Conservation (phyloP, 2,888 invertebrate genomes). For the Neoaliturus tenellus region DNA sequence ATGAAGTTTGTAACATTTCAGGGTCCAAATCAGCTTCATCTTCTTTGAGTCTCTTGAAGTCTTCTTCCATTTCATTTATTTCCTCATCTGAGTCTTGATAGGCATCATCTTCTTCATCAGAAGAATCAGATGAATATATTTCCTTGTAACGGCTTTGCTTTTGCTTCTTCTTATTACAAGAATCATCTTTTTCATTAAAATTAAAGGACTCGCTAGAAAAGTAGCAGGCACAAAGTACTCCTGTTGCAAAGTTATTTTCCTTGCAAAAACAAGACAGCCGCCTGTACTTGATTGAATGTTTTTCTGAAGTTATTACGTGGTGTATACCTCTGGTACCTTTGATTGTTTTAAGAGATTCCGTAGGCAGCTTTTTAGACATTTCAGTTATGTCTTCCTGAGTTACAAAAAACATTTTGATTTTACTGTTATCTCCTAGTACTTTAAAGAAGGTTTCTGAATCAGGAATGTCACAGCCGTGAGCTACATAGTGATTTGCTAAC, state of each 20-base stretch:
- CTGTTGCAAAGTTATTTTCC: too few species aligned
- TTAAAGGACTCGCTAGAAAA: too few species aligned
- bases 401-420: slow-evolving; percentile 5
- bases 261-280: too few species aligned
- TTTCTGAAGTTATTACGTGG: neutral
- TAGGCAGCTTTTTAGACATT: neutral
- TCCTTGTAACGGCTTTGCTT: too few species aligned
- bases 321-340: slow-evolving; percentile 1
- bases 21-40: neutral
- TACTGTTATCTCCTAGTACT: slow-evolving; percentile 15
- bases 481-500: slow-evolving; percentile 35
- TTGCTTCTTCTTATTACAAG: too few species aligned
- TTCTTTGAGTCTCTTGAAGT: neutral
- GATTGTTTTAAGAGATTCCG: neutral
- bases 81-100: too few species aligned
- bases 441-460: slow-evolving; percentile 13
- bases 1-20: neutral
- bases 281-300: too few species aligned
- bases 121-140: too few species aligned
- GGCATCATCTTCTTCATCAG: too few species aligned
- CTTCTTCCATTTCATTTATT: too few species aligned
- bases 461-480: slow-evolving; percentile 43
- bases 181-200: too few species aligned
- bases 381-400: neutral
- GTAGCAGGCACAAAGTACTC: too few species aligned